Evolutionary conservation across 2,888 invertebrate genomes (phyloP), one percentile per base, ranked within the genome.

Genomic region (Peribatodes rhomboidaria): DNA sequence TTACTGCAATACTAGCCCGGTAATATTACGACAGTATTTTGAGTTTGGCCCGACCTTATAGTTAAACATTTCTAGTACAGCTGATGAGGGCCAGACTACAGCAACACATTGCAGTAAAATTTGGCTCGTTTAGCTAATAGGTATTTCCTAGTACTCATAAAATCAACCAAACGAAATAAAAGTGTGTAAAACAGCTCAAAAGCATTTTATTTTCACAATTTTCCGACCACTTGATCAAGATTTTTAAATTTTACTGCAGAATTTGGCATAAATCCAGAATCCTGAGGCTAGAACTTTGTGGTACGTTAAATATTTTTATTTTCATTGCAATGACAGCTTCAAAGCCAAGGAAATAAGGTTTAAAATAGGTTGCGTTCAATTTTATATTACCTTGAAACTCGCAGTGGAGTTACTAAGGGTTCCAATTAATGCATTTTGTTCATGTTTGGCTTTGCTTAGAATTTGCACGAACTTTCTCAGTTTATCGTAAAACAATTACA

Each of bases 261-360:
- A 37, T 44, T 61, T 62, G 62, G 62, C 62, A n/a, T 42, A 18
- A 11, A n/a, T 61, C 55, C 55, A 55, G 20, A 55, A 52, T 52
- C 42, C 52, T 44, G 59, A n/a, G 22, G 22, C 13, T 35, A 20
- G 49, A 39, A 33, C 31, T 16, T 22, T 42, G 33, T 31, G 41
- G 58, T 31, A 41, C 27, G 11, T 20, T 35, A 10, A 33, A 57
- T 7, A 16, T 41, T n/a, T 7, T 37, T 1, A 0, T 11, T 41
- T 22, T 14, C 41, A 53, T 27, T 1, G 20, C n/a, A 53, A 39
- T 55, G 2, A 31, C 11, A 3, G 14, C 44, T 44, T 18, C 44
- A 55, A 6, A 1, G 0, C 0, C 6, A 2, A 2, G 4, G 35
- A 1, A 20, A 33, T 42, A 59, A n/a, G 7, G 50, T 14, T 13